Base-by-base conservation (phyloP, 2,888 invertebrate genomes). In the Pomacea canaliculata region DNA sequence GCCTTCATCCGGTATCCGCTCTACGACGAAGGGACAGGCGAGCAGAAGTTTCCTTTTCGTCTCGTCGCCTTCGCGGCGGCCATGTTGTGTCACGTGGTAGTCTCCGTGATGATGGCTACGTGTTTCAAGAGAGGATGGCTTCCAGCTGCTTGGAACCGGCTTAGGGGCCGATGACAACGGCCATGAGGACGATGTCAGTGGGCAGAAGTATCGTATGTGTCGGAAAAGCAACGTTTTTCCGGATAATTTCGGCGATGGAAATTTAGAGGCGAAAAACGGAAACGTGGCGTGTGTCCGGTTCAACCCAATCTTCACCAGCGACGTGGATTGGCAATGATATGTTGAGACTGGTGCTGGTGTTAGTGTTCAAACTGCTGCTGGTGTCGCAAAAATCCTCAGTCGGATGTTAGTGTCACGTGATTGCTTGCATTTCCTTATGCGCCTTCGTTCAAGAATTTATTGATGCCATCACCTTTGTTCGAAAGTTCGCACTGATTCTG, bases 41-140 rank as follows among this genome's bases (percentile, higher is more conserved):
- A 92, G 18, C 98, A 98, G 91, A 93, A 96, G 88, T 98, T 98
- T 92, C 98, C 98, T 37, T 98, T 97, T 93, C 93, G 97, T 83
- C 97, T 97, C 59, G 93, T 97, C 93, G 95, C 97, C 66, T 98
- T 98, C 97, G 84, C 94, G 75, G 88, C 95, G 84, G 97, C 97
- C 62, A 92, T 97, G 83, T 91, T 95, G 82, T 96, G 96, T 4
- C 92, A 97, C 75, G 92, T 95, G 27, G 93, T 98, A 74, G 73
- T 73, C 2, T 73, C 73, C 49, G 27, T 63, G 73, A 12, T 73
- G 23, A 23, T 19, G 18, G 67, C 19, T 16, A 5, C 49, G 56
- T 73, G 67, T 7, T 67, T 73, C 37, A 67, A 16, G 56, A 73
- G 66, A 60, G 63, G 63, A n/a, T 23, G 46, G 71, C 65, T 71